Evolutionary conservation across 2,113 vertebrate genomes (phyloP).

Genomic region (Bufo bufo): DNA sequence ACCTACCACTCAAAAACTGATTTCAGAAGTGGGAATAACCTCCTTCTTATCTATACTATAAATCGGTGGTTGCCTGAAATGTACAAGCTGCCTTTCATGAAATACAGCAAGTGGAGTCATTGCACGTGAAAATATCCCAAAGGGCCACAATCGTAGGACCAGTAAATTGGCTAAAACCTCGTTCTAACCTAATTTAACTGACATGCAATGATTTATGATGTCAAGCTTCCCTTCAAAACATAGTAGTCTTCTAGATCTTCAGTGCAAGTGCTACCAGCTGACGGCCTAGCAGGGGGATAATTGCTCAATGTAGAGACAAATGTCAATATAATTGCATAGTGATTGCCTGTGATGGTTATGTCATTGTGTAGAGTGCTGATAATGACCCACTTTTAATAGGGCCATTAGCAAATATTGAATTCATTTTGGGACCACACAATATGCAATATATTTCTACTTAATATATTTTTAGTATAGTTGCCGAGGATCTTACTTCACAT

Average conservation of each 20-base stretch:
- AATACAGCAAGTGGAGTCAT: too few species aligned
- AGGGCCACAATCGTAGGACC: too few species aligned
- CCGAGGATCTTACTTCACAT: neutral
- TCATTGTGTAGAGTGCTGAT: neutral
- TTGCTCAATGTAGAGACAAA: neutral
- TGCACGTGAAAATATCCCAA: too few species aligned
- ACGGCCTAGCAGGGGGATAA: neutral
- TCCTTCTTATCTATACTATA: too few species aligned
- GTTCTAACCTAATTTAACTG: too few species aligned
- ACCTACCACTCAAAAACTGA: too few species aligned
- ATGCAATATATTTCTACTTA: neutral
- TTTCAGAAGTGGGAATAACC: too few species aligned
- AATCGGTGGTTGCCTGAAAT: too few species aligned
- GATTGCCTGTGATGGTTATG: neutral
- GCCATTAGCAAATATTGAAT: neutral
- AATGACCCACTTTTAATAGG: neutral
- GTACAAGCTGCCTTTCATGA: too few species aligned
- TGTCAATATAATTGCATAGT: neutral
- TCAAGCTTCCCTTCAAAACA: neutral
- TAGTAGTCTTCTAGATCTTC: neutral
- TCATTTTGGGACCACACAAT: neutral
- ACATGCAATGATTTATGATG: neutral
- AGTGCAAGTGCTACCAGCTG: neutral
- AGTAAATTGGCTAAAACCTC: too few species aligned
- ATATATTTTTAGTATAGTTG: neutral